A percentile compares a stretch with the other conserved stretches of the same genome.
Evolutionary conservation across 1,140 invertebrate genomes (phyloP).

Genomic region (Cepaea nemoralis): DNA sequence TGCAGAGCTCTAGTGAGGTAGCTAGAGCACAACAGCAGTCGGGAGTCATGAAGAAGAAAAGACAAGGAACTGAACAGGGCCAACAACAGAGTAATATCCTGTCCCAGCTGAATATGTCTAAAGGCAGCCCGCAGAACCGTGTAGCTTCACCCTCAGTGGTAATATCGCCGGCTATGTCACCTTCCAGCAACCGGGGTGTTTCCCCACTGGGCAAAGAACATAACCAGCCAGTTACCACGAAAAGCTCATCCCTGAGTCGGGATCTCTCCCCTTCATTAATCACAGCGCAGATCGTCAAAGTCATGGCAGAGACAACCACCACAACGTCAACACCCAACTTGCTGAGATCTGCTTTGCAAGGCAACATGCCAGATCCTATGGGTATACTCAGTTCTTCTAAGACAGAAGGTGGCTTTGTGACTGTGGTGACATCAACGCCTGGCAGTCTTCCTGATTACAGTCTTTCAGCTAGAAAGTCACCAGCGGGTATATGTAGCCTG

Average conservation of each 20-base stretch:
- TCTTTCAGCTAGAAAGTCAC: background rate
- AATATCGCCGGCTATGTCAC: slow-evolving; percentile 25
- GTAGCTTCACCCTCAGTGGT: background rate
- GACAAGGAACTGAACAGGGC: background rate
- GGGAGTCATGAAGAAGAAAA: slow-evolving; percentile 1
- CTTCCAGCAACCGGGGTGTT: background rate
- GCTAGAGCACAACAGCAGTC: background rate
- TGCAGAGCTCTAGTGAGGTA: background rate
- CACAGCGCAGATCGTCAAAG: slow-evolving; percentile 46
- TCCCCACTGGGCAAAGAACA: slow-evolving; percentile 31
- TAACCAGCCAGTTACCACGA: slow-evolving; percentile 39
- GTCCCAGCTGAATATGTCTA: background rate
- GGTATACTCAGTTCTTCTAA: slow-evolving; percentile 32
- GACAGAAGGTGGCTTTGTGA: slow-evolving; percentile 18
- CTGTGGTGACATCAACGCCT: background rate
- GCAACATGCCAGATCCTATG: slow-evolving; percentile 40
- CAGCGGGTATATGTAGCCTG: background rate
- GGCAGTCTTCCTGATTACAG: background rate
- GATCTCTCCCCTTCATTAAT: slow-evolving; percentile 49
- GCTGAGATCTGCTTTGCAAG: slow-evolving; percentile 47
- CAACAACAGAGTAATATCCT: background rate
- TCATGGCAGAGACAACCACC: slow-evolving; percentile 41
- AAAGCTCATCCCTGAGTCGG: slow-evolving; percentile 46
- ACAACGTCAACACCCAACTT: slow-evolving; percentile 12
- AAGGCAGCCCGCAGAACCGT: background rate